These are phyloP conservation scores for Crocuta crocuta DNA, from an alignment of 2,113 vertebrate species.

Conservation along the genomic window DNA sequence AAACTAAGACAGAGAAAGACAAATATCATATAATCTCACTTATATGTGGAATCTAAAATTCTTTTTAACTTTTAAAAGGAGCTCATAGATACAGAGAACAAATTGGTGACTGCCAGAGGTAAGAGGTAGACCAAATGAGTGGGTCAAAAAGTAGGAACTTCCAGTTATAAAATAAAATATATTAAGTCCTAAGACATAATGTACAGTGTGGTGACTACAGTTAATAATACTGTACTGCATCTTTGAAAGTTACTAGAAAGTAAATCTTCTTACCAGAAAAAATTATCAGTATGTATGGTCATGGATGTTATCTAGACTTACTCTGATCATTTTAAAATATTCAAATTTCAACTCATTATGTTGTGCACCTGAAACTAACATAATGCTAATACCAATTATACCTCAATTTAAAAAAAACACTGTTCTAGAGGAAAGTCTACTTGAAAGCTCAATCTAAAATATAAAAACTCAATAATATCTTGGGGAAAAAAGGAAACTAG, in stretches of 20 bases:
- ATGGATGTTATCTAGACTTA: not conserved
- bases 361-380: not conserved
- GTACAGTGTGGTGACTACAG: not conserved
- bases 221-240: not conserved
- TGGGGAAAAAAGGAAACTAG: not conserved
- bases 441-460: slow-evolving; percentile 39
- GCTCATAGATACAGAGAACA: not conserved
- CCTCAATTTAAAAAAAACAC: not conserved
- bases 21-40: not conserved
- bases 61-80: not conserved
- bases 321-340: not conserved
- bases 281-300: not conserved
- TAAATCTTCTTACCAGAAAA: not conserved
- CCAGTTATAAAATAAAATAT: not conserved
- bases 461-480: slow-evolving; percentile 8
- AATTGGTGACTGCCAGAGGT: not conserved
- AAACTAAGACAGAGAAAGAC: not conserved
- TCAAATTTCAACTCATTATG: not conserved
- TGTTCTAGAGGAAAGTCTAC: not conserved
- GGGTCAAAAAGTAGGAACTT: not conserved
- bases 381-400: not conserved
- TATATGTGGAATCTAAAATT: not conserved
- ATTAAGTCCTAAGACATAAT: not conserved
- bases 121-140: not conserved
- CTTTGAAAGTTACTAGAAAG: not conserved